Conservation (phyloP, 2,113 vertebrate genomes). For the Ia io region DNA sequence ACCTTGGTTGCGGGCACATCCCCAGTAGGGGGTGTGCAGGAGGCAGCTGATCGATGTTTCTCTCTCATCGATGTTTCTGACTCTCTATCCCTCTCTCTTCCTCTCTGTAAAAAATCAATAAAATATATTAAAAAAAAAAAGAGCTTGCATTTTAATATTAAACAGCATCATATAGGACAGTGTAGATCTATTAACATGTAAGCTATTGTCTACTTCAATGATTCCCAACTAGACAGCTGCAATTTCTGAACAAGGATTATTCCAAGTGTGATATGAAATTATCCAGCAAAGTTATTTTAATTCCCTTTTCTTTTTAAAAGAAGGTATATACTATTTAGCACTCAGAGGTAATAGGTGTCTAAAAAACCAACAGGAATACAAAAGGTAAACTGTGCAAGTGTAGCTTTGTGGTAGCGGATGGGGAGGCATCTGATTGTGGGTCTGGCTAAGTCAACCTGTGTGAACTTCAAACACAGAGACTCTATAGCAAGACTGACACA, state of each 20-base stretch:
- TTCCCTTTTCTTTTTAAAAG: not conserved
- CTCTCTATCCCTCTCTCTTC: too few species aligned
- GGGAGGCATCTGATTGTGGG: rapidly evolving
- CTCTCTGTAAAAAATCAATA: too few species aligned
- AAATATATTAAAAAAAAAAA: too few species aligned
- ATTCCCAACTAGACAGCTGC: not conserved
- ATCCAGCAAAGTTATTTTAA: not conserved
- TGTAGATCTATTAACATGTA: not conserved
- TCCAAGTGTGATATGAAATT: not conserved
- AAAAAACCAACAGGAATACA: not conserved
- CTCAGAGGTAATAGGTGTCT: not conserved
- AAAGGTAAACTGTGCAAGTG: not conserved
- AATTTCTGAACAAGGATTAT: not conserved
- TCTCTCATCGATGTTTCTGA: too few species aligned
- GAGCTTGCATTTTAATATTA: not conserved
- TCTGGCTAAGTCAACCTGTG: not conserved
- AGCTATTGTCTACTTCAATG: not conserved
- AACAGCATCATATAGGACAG: not conserved
- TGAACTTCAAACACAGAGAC: not conserved
- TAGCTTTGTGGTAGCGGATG: rapidly evolving
- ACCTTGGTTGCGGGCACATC: too few species aligned
- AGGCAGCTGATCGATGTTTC: too few species aligned
- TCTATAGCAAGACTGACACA: not conserved
- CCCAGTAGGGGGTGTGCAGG: too few species aligned
- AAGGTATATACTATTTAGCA: not conserved